These are phyloP conservation scores for Erpobdella octoculata DNA, from an alignment of 2,888 invertebrate species.

Conservation along the genomic window DNA sequence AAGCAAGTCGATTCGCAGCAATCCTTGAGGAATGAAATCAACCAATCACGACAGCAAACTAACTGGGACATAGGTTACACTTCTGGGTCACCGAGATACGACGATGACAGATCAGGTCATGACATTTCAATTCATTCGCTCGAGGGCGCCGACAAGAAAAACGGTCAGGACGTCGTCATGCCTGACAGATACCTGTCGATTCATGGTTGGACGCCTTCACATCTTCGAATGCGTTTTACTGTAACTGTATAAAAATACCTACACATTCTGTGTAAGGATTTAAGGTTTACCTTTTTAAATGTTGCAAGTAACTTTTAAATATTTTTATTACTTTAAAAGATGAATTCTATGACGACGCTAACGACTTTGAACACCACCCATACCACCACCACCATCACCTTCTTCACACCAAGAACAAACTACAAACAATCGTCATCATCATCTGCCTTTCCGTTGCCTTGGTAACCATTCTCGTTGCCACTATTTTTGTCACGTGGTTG, in stretches of 20 bases:
- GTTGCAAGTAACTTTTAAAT: too few relatives aligned
- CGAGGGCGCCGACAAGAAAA: not conserved
- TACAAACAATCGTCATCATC: slow-evolving; percentile 4
- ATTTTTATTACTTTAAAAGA: not conserved
- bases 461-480: not conserved
- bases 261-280: too few relatives aligned
- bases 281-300: too few relatives aligned
- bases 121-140: slow-evolving; percentile 4
- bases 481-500: slow-evolving; percentile 7
- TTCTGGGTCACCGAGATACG: not conserved
- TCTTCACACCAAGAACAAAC: not conserved
- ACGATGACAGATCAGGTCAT: not conserved
- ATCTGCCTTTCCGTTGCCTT: slow-evolving; percentile 13
- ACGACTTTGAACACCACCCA: not conserved
- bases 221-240: too few relatives aligned
- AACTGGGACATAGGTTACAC: not conserved
- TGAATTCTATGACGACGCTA: not conserved
- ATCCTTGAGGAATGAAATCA: too few relatives aligned
- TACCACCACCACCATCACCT: not conserved
- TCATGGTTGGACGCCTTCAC: not conserved
- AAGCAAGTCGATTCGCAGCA: not conserved
- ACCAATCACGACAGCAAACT: not conserved
- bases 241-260: too few relatives aligned
- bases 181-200: not conserved
- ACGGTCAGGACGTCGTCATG: not conserved